phyloP scores from a whole-genome alignment of 2,113 vertebrate species.

The Naja naja region DNA sequence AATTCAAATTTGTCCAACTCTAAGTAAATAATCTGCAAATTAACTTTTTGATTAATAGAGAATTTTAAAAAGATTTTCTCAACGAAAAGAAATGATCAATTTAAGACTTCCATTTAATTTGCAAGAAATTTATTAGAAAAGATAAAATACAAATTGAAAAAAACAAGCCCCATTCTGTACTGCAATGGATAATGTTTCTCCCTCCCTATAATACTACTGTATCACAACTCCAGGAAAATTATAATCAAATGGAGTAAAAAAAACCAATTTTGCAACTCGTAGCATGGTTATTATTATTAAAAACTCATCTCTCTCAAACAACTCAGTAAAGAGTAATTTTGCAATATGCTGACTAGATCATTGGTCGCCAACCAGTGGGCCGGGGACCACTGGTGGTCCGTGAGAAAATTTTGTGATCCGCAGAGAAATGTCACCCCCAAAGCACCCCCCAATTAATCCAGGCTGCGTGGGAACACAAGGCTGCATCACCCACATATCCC shows the following conservation, averaged over 20 bases:
- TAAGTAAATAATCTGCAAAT: background rate
- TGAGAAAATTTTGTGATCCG: too few relatives aligned
- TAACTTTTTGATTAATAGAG: rapidly evolving
- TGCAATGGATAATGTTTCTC: background rate
- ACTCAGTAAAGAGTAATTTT: background rate
- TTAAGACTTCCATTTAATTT: background rate
- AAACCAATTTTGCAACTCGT: background rate
- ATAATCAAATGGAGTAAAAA: background rate
- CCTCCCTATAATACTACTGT: background rate
- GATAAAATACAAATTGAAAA: background rate
- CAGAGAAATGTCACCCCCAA: too few relatives aligned
- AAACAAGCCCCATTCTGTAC: background rate
- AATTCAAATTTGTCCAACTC: rapidly evolving
- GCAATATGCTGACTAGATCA: background rate
- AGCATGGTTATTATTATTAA: background rate
- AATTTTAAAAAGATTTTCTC: background rate
- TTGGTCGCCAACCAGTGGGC: too few relatives aligned
- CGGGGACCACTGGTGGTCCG: too few relatives aligned
- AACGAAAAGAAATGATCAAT: background rate
- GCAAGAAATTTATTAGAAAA: background rate
- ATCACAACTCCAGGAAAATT: background rate
- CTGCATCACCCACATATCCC: too few relatives aligned
- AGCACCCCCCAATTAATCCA: too few relatives aligned
- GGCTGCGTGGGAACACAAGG: too few relatives aligned
- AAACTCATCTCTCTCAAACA: background rate